phyloP scores from a whole-genome alignment of 2,888 invertebrate species.

The Diachrysia chrysitis region DNA sequence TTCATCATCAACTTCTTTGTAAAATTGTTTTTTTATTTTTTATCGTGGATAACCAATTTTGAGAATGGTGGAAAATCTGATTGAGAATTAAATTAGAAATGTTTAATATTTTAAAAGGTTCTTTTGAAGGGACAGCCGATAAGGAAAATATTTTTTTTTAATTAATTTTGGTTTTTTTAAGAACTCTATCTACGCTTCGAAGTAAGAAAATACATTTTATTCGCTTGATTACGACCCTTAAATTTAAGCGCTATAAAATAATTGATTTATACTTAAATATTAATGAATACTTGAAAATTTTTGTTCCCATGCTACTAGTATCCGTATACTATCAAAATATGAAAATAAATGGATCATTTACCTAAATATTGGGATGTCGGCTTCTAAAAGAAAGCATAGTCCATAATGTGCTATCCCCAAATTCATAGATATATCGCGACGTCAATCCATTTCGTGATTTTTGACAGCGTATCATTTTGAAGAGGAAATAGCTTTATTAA shows the following conservation, averaged over 20 bases:
- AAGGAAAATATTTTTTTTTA: constrained; percentile 6
- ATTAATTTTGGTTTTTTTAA: constrained; percentile 24
- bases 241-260: too few species aligned
- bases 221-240: too few species aligned
- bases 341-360: too few species aligned
- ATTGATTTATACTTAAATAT: too few species aligned
- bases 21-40: constrained; percentile 28
- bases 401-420: constrained; percentile 23
- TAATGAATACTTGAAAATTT: too few species aligned
- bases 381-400: neutral
- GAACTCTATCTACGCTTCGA: neutral
- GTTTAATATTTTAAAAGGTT: constrained; percentile 15
- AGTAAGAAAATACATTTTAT: neutral
- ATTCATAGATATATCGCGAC: constrained; percentile 30
- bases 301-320: too few species aligned
- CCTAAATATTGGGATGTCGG: neutral
- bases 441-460: constrained; percentile 47
- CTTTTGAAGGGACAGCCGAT: constrained; percentile 1
- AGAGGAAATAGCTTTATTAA: constrained; percentile 25
- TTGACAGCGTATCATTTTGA: constrained; percentile 28
- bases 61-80: constrained; percentile 17
- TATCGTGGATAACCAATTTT: constrained; percentile 11
- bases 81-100: constrained; percentile 11
- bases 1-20: constrained; percentile 37
- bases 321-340: too few species aligned